phyloP scores from a whole-genome alignment of 2,797 vertebrate species.

The Petrocephalus schoutedeni region DNA sequence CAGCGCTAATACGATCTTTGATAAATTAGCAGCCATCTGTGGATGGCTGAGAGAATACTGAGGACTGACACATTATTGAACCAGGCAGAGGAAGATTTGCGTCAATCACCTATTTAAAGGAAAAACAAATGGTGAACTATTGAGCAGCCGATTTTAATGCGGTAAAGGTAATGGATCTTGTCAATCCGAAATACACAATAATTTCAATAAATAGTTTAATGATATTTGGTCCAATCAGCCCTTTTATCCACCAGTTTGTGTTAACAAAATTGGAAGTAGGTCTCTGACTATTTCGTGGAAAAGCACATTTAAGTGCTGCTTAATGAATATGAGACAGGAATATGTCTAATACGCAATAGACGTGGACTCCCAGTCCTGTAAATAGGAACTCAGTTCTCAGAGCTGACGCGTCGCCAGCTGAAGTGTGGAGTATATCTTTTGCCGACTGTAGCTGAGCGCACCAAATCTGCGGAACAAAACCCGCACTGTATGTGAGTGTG shows the following conservation, averaged over 20 bases:
- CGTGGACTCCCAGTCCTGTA: background rate
- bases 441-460: background rate
- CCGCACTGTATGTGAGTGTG: background rate
- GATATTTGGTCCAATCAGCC: background rate
- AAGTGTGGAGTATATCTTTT: background rate
- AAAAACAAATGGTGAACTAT: background rate
- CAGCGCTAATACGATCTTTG: constrained; percentile 27
- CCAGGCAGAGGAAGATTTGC: constrained; percentile 10
- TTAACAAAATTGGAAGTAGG: background rate
- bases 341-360: background rate
- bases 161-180: background rate
- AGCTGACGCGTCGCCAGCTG: background rate
- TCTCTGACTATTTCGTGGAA: background rate
- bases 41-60: constrained; percentile 14
- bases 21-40: constrained; percentile 26
- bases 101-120: constrained; percentile 14
- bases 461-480: background rate
- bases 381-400: background rate
- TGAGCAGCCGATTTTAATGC: background rate
- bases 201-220: background rate
- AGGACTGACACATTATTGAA: constrained; percentile 8
- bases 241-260: background rate
- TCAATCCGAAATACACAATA: background rate
- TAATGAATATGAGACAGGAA: background rate
- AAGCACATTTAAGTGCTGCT: background rate